A percentile compares a stretch with the other conserved stretches of the same genome.
Evolutionary conservation across 1,140 invertebrate genomes (phyloP).

Genomic region (Drosophila eugracilis): DNA sequence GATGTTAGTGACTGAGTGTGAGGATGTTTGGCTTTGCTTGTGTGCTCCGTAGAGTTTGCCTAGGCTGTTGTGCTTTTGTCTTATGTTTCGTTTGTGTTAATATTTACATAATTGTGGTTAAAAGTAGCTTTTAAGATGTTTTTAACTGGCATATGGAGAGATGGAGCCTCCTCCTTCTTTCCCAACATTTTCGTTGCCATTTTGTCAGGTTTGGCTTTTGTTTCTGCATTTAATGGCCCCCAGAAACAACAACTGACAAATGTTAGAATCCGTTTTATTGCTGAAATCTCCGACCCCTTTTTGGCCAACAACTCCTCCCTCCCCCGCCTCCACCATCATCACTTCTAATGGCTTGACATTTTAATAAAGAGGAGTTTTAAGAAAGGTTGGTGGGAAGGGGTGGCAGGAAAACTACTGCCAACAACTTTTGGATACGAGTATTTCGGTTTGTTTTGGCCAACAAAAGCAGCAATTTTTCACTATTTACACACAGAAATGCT

Average conservation of each 20-base stretch:
- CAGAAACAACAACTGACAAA: slow-evolving; percentile 37
- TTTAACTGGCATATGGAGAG: slow-evolving; percentile 64
- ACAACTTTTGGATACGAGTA: slow-evolving; percentile 49
- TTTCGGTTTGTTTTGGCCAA: slow-evolving; percentile 45
- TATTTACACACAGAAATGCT: slow-evolving; percentile 59
- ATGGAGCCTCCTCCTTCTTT: background rate
- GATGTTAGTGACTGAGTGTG: background rate
- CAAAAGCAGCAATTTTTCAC: slow-evolving; percentile 37
- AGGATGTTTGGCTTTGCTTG: background rate
- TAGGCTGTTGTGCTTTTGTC: slow-evolving; percentile 54
- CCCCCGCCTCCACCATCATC: too few relatives aligned
- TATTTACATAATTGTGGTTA: slow-evolving; percentile 83
- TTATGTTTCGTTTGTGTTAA: slow-evolving; percentile 65
- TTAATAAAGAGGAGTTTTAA: slow-evolving; percentile 64
- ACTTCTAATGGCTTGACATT: slow-evolving; percentile 69
- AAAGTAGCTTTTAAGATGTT: slow-evolving; percentile 83
- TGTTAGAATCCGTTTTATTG: slow-evolving; percentile 53
- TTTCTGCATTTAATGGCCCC: slow-evolving; percentile 56
- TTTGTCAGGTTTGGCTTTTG: slow-evolving; percentile 44
- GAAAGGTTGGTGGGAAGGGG: background rate
- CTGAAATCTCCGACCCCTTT: slow-evolving; percentile 7
- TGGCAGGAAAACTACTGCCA: background rate
- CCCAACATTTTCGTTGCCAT: too few relatives aligned
- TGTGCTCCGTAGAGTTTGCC: background rate
- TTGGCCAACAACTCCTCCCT: background rate